These are phyloP conservation scores for Tachysurus fulvidraco DNA, from an alignment of 2,113 vertebrate species.

Conservation along the genomic window DNA sequence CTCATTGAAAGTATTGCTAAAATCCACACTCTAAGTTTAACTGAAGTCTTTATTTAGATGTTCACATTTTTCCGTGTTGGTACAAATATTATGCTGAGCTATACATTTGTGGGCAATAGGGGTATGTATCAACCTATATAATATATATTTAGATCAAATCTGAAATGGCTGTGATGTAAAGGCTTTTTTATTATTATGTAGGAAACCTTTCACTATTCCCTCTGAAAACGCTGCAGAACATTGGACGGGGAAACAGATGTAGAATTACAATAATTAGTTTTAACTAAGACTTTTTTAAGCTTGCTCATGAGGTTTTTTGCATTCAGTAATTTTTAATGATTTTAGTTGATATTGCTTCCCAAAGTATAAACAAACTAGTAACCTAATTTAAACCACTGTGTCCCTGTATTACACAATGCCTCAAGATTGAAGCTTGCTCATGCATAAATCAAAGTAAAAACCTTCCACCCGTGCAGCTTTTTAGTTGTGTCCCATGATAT, in stretches of 20 bases:
- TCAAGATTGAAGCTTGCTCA: not conserved
- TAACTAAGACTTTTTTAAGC: not conserved
- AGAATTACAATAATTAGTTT: not conserved
- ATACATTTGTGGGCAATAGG: not conserved
- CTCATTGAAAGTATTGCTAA: not conserved
- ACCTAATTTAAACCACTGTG: not conserved
- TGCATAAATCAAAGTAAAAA: not conserved
- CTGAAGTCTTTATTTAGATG: not conserved
- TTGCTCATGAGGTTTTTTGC: not conserved
- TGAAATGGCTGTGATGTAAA: not conserved
- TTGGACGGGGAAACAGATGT: not conserved
- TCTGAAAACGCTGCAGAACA: not conserved
- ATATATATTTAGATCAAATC: not conserved
- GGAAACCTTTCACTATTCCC: not conserved
- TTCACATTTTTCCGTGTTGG: not conserved
- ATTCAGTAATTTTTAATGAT: not conserved
- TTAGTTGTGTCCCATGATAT: not conserved
- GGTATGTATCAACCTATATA: not conserved
- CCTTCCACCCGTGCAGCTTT: not conserved
- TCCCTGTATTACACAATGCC: not conserved
- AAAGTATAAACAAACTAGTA: slow-evolving; percentile 4
- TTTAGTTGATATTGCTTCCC: not conserved
- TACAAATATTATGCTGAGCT: not conserved
- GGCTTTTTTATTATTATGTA: not conserved
- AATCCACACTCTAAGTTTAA: not conserved